phyloP scores from a whole-genome alignment of 2,797 vertebrate genomes.

The Falco cherrug region DNA sequence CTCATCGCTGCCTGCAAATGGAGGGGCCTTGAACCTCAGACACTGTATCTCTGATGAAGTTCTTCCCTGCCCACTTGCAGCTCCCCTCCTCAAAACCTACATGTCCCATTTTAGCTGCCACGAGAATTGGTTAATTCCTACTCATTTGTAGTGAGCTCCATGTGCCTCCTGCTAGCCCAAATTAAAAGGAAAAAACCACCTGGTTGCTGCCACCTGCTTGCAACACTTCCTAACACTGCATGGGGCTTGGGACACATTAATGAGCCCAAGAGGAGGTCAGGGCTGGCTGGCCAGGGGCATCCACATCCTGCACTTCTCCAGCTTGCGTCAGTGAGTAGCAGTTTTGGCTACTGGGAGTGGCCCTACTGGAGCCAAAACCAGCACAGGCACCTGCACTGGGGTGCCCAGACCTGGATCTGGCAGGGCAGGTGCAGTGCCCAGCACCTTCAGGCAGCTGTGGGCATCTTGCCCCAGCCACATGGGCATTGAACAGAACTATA shows the following conservation, averaged over 20 bases:
- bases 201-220: neutral
- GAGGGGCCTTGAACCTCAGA: neutral
- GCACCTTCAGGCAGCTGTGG: neutral
- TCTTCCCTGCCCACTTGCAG: neutral
- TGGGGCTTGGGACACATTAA: rapidly evolving
- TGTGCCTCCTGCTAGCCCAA: neutral
- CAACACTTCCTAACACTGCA: rapidly evolving
- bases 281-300: neutral
- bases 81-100: neutral
- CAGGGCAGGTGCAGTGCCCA: neutral
- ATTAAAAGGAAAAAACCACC: neutral
- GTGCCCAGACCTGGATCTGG: neutral
- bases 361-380: rapidly evolving
- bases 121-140: neutral
- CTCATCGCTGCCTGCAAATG: neutral
- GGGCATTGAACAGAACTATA: neutral
- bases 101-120: neutral
- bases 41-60: neutral
- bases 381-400: neutral
- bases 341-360: neutral
- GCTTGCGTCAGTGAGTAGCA: neutral
- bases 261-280: neutral
- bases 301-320: neutral
- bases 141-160: neutral
- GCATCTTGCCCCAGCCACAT: neutral